Evolutionary conservation across 1,140 invertebrate genomes (phyloP).

Genomic region (Anagrus nilaparvatae): DNA sequence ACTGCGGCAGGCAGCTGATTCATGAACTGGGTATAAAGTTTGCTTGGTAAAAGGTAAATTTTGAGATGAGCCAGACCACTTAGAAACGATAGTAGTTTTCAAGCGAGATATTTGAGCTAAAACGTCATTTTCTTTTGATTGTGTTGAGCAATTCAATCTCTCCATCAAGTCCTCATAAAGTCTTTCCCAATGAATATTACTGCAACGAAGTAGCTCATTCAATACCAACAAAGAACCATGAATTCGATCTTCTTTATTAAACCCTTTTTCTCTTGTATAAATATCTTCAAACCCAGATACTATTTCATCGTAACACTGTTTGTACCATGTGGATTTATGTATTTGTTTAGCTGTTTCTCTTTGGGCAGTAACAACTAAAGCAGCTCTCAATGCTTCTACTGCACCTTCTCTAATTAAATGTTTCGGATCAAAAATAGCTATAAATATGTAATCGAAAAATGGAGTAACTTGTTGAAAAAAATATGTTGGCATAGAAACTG

Average conservation of each 20-base stretch:
- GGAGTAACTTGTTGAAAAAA: slow-evolving; percentile 96
- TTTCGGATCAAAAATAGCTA: slow-evolving; percentile 85
- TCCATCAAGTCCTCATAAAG: slow-evolving; percentile 64
- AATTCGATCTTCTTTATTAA: slow-evolving; percentile 78
- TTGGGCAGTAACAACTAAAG: slow-evolving; percentile 87
- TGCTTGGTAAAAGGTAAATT: slow-evolving; percentile 27
- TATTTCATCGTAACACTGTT: slow-evolving; percentile 86
- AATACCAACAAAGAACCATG: slow-evolving; percentile 89
- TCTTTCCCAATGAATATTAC: slow-evolving; percentile 81
- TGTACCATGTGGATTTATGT: slow-evolving; percentile 82
- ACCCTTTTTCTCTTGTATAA: slow-evolving; percentile 60
- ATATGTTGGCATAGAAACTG: slow-evolving; percentile 91
- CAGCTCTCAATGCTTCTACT: slow-evolving; percentile 84
- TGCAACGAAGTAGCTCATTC: slow-evolving; percentile 88
- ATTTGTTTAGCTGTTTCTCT: slow-evolving; percentile 84
- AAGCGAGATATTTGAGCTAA: slow-evolving; percentile 48
- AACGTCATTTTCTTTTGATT: slow-evolving; percentile 46
- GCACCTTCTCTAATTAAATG: slow-evolving; percentile 85
- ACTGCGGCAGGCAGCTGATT: slow-evolving; percentile 78
- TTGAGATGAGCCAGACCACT: slow-evolving; percentile 36
- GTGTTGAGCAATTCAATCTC: slow-evolving; percentile 36
- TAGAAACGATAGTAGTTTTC: slow-evolving; percentile 47
- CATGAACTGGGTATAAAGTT: slow-evolving; percentile 48
- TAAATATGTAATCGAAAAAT: slow-evolving; percentile 94
- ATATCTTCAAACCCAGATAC: slow-evolving; percentile 68